phyloP scores from a whole-genome alignment of 2,888 invertebrate species.

The Phalera bucephala region DNA sequence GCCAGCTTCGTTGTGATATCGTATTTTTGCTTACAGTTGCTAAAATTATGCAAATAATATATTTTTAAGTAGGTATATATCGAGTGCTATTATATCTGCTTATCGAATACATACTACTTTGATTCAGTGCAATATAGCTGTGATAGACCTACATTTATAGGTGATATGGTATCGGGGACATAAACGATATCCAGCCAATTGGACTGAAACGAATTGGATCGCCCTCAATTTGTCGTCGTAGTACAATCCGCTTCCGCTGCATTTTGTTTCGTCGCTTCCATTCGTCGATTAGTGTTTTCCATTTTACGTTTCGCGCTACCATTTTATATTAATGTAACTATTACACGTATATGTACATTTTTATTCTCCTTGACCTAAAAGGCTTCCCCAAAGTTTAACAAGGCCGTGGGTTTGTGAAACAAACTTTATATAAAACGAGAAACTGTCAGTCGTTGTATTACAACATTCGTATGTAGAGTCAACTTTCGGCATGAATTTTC shows the following conservation, averaged over 20 bases:
- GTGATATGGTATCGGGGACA: constrained; percentile 66
- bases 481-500: constrained; percentile 58
- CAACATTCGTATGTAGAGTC: constrained; percentile 41
- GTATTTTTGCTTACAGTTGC: not conserved
- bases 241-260: constrained; percentile 68
- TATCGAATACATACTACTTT: constrained; percentile 57
- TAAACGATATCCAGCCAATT: constrained; percentile 79
- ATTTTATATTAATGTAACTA: constrained; percentile 10
- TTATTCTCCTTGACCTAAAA: constrained; percentile 59
- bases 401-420: constrained; percentile 51
- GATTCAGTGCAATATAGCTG: constrained; percentile 53
- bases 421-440: constrained; percentile 58
- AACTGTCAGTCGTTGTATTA: constrained; percentile 49
- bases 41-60: not conserved
- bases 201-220: constrained; percentile 81
- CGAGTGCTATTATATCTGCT: constrained; percentile 35
- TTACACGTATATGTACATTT: constrained; percentile 27
- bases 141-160: constrained; percentile 45
- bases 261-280: constrained; percentile 65
- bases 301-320: constrained; percentile 31
- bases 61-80: constrained; percentile 7
- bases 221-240: constrained; percentile 74
- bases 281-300: constrained; percentile 44
- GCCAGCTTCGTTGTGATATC: not conserved
- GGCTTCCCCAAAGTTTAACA: constrained; percentile 57